A percentile compares a stretch with the other conserved stretches of the same genome.
phyloP scores from a whole-genome alignment of 2,888 invertebrate species.

The Brachyptera risi region DNA sequence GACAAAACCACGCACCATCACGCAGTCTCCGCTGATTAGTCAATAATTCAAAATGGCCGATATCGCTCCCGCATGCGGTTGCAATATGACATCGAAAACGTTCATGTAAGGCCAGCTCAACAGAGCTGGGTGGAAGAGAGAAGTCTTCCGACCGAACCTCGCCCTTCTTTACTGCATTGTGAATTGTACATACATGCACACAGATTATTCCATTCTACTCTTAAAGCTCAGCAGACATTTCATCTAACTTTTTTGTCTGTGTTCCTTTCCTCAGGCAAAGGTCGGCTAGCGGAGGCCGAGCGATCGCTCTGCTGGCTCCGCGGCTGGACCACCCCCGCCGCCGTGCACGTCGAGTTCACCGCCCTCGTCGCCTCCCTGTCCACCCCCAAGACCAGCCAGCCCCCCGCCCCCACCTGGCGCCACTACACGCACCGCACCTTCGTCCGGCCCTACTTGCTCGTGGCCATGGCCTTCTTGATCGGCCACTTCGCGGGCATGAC shows the following conservation, averaged over 20 bases:
- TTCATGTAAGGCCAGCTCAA: too few relatives aligned
- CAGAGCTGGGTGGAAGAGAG: too few relatives aligned
- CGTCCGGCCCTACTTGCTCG: constrained; percentile 62
- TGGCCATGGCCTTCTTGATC: constrained; percentile 64
- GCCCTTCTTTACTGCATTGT: too few relatives aligned
- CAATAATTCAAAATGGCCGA: too few relatives aligned
- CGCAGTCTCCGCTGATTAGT: too few relatives aligned
- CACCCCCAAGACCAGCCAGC: not conserved
- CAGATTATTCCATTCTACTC: too few relatives aligned
- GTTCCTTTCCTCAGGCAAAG: constrained; percentile 29
- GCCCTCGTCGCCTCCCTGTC: constrained; percentile 1
- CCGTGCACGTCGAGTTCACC: constrained; percentile 53
- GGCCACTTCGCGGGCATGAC: constrained; percentile 73
- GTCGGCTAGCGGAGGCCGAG: constrained; percentile 31
- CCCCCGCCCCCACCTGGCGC: constrained; percentile 19
- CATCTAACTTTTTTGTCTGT: too few relatives aligned
- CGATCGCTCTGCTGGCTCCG: constrained; percentile 66
- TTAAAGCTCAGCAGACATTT: not conserved
- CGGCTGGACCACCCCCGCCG: constrained; percentile 53
- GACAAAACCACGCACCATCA: too few relatives aligned
- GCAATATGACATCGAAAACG: too few relatives aligned
- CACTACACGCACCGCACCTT: constrained; percentile 50
- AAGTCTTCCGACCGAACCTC: too few relatives aligned
- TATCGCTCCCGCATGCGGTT: too few relatives aligned
- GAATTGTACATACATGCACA: too few relatives aligned